Conservation (phyloP, 2,888 invertebrate species). For the Drosophila mulleri region DNA sequence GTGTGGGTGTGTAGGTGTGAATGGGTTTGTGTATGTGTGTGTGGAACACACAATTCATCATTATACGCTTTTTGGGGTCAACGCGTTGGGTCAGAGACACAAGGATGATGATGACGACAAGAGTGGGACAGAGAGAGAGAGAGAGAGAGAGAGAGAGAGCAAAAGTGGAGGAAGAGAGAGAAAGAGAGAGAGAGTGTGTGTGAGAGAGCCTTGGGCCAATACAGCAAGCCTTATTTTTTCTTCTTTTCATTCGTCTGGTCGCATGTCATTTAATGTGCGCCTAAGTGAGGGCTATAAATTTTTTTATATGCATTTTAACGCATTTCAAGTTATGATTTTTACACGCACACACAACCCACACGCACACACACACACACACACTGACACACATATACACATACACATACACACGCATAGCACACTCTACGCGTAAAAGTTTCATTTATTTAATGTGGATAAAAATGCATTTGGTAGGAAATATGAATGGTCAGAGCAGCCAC, state of each 20-base stretch:
- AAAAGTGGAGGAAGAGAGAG: background rate
- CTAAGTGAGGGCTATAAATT: conserved; percentile 76
- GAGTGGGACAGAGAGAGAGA: background rate
- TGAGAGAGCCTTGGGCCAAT: conserved; percentile 18
- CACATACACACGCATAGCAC: conserved; percentile 9
- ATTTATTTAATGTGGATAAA: conserved; percentile 62
- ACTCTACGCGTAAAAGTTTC: conserved; percentile 45
- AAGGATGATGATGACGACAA: conserved; percentile 25
- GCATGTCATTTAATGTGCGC: conserved; percentile 75
- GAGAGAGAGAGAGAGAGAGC: background rate
- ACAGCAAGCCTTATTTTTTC: conserved; percentile 56
- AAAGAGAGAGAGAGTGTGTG: background rate
- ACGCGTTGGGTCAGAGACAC: conserved; percentile 23
- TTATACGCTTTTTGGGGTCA: conserved; percentile 69
- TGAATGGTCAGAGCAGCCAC: background rate
- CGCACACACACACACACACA: no score
- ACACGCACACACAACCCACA: conserved; percentile 2
- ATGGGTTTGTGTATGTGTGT: conserved; percentile 2
- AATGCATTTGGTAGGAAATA: conserved; percentile 33
- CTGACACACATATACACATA: background rate
- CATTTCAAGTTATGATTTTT: conserved; percentile 75
- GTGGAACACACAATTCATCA: conserved; percentile 62
- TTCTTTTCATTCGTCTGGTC: conserved; percentile 37
- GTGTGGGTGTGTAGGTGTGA: background rate
- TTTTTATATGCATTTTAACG: conserved; percentile 79